Base-by-base conservation (phyloP, 2,888 invertebrate species). In the Netelia virgata region DNA sequence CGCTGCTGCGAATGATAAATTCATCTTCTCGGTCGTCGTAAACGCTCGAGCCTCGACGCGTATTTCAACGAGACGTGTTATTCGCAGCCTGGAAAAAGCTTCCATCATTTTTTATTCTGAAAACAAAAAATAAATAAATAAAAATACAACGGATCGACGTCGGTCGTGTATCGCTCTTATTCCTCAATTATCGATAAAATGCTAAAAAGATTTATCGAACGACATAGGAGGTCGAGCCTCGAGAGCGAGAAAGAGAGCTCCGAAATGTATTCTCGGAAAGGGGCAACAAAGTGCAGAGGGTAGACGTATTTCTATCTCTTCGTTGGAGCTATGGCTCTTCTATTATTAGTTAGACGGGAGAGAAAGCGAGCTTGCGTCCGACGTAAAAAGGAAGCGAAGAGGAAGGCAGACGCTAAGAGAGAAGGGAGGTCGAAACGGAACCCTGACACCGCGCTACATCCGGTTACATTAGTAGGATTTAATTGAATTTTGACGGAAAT, bases 301-400 rank as follows among this genome's bases (percentile, higher is more conserved):
- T 86, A 88, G 86, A 85, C 84, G 87, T 88, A 89, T 88, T 90
- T 89, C 88, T 85, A 87, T 87, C 88, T 87, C 80, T 87, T 80
- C 87, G 77, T 81, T 82, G 86, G 86, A 83, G 59, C 55, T 73
- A 20, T 68, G 59, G 82, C 85, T 89, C 87, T 88, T 90, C 89
- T 90, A 90, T 89, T 90, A 91, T 89, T 87, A 88, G 76, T 70
- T 79, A 85, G 73, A 86, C 6, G 77, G 84, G 82, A 83, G 76
- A 69, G 76, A 70, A 72, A 72, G 70, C 57, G 66, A 61, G 64
- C 64, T 59, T 74, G 66, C 72, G 47, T 57, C 76, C 47, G 77
- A 41, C 36, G 43, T 73, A 50, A 66, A 74, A 61, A 76, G 68
- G 53, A 68, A 78, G 64, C 72, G 23, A 50, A 63, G 50, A 68